A percentile compares a stretch with the other conserved stretches of the same genome.
Conservation (phyloP, 2,113 vertebrate genomes). For the Gavialis gangeticus region DNA sequence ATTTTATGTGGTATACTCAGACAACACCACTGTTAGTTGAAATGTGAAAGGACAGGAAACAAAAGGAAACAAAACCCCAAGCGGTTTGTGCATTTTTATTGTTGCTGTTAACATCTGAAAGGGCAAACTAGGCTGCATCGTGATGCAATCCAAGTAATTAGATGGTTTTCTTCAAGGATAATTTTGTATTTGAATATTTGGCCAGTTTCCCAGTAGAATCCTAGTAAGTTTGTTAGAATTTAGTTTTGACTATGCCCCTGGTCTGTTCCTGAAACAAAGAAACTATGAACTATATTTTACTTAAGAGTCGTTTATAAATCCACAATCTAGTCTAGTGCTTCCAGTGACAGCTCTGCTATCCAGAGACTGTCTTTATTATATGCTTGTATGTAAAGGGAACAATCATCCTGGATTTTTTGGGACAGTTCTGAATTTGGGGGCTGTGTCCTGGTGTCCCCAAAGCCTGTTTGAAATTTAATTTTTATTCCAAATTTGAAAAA, state of each 20-base stretch:
- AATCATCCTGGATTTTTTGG: too few species aligned
- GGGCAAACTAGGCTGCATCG: not conserved
- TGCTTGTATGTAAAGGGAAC: not conserved
- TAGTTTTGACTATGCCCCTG: not conserved
- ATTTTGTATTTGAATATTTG: not conserved
- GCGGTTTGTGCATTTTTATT: not conserved
- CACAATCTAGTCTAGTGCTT: not conserved
- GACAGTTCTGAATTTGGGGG: too few species aligned
- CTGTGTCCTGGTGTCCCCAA: too few species aligned
- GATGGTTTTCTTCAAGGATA: not conserved
- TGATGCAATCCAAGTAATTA: not conserved
- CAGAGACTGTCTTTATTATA: not conserved
- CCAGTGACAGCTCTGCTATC: not conserved
- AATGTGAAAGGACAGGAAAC: not conserved
- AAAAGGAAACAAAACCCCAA: not conserved
- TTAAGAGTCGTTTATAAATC: not conserved
- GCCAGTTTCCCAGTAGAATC: not conserved
- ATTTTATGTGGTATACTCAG: not conserved
- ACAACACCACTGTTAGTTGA: not conserved
- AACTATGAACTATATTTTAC: fast-evolving
- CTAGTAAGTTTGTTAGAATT: not conserved
- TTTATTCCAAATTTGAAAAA: too few species aligned
- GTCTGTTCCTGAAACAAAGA: not conserved
- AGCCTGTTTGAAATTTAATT: too few species aligned
- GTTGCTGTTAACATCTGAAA: not conserved